Conservation (phyloP, 2,113 vertebrate genomes). For the Triplophysa siluroides region DNA sequence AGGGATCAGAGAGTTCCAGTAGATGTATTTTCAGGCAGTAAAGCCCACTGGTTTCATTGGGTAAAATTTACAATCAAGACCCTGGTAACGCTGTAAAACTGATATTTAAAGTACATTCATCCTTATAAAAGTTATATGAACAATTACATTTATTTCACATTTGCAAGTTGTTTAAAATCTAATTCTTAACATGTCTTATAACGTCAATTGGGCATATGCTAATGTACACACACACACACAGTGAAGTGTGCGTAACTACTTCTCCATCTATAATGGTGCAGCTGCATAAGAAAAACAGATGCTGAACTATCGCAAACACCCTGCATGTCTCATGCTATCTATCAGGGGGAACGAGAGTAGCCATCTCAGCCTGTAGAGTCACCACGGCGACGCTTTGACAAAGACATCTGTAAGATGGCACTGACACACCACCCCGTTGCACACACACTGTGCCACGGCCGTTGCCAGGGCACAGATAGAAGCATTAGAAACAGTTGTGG, state of each 20-base stretch:
- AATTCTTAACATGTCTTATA: too few species aligned
- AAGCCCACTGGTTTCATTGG: neutral
- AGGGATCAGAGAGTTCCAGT: neutral
- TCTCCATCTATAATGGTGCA: slow-evolving; percentile 66
- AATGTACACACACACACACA: slow-evolving; percentile 18
- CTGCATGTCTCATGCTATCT: slow-evolving; percentile 53
- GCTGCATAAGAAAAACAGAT: slow-evolving; percentile 74
- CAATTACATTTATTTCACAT: too few species aligned
- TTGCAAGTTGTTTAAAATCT: too few species aligned
- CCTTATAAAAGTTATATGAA: too few species aligned
- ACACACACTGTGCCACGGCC: slow-evolving; percentile 52
- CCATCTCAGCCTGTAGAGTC: slow-evolving; percentile 53
- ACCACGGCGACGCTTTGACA: slow-evolving; percentile 56
- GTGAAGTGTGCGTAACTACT: slow-evolving; percentile 60
- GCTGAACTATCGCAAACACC: slow-evolving; percentile 65
- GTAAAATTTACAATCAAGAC: too few species aligned
- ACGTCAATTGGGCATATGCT: neutral
- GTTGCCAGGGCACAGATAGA: slow-evolving; percentile 14
- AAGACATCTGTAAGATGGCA: slow-evolving; percentile 72
- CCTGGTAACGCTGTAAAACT: too few species aligned
- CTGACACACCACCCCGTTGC: slow-evolving; percentile 59
- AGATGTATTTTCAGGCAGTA: neutral
- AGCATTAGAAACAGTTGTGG: neutral
- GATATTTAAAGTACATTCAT: too few species aligned
- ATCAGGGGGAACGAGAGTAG: slow-evolving; percentile 50